A percentile compares a stretch with the other conserved stretches of the same genome.
Conservation (phyloP, 2,113 vertebrate species). For the Urocolius indicus region DNA sequence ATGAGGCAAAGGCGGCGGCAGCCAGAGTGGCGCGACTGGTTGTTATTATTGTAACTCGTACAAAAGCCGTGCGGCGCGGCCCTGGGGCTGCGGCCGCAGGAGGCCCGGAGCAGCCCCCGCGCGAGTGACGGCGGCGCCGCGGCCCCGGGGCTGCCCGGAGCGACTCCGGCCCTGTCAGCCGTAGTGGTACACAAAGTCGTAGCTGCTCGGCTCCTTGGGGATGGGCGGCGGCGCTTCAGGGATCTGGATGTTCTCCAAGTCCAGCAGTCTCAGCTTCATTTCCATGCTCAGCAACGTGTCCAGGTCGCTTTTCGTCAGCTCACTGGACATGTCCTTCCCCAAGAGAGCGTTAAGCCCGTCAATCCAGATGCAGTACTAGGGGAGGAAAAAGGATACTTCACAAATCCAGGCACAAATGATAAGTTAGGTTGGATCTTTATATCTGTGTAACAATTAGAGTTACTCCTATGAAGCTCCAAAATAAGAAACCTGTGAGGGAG, state of each 20-base stretch:
- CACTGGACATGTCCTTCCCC: conserved; percentile 96
- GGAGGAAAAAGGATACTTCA: not conserved
- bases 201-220: conserved; percentile 97
- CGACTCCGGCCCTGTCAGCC: conserved; percentile 77
- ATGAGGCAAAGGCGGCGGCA: not conserved
- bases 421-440: not conserved
- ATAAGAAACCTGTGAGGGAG: not conserved
- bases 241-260: conserved; percentile 97
- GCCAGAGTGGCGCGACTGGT: not conserved
- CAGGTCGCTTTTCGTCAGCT: conserved; percentile 95
- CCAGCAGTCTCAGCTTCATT: conserved; percentile 96
- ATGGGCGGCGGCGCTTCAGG: conserved; percentile 93
- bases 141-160: not conserved
- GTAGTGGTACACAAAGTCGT: conserved; percentile 97
- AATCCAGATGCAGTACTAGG: conserved; percentile 96
- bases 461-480: not conserved
- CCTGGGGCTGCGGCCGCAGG: not conserved
- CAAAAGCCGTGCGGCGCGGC: not conserved
- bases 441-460: not conserved
- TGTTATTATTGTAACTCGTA: conserved; percentile 29
- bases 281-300: conserved; percentile 98
- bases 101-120: not conserved
- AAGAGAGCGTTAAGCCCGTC: conserved; percentile 93
- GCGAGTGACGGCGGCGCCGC: no score
- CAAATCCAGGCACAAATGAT: not conserved